phyloP scores from a whole-genome alignment of 2,797 vertebrate species.

The Sebastes iracundus region DNA sequence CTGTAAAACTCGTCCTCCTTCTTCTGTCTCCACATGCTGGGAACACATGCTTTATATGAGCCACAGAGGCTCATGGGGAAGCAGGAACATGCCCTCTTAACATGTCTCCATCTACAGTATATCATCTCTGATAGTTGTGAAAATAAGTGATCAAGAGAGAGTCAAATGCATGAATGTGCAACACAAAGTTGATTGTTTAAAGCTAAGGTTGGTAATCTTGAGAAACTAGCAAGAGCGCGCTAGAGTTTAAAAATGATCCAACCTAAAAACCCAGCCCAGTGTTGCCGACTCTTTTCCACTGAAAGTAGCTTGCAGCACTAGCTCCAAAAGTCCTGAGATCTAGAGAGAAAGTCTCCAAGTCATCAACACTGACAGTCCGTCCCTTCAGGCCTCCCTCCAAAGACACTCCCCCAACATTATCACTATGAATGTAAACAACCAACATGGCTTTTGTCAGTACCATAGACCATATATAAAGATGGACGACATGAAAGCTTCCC shows the following conservation, averaged over 20 bases:
- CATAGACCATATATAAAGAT: too few species aligned
- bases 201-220: neutral
- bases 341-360: too few species aligned
- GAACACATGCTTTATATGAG: conserved; percentile 63
- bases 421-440: neutral
- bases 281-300: too few species aligned
- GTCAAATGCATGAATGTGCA: conserved; percentile 6
- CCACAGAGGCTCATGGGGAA: conserved; percentile 3
- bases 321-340: too few species aligned
- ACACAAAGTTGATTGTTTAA: neutral
- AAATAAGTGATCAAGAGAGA: neutral
- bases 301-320: too few species aligned
- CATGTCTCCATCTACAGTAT: neutral
- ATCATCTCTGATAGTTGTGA: neutral
- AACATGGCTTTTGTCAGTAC: neutral
- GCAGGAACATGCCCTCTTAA: conserved; percentile 53
- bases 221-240: neutral
- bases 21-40: conserved; percentile 67
- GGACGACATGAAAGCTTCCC: too few species aligned
- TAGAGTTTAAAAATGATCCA: neutral
- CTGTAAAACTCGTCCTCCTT: neutral
- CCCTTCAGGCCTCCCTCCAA: too few species aligned
- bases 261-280: neutral
- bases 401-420: neutral
- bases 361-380: too few species aligned